Evolutionary conservation across 2,888 invertebrate genomes (phyloP), one percentile per base, ranked within the genome.

Genomic region (Tenthredo livida): DNA sequence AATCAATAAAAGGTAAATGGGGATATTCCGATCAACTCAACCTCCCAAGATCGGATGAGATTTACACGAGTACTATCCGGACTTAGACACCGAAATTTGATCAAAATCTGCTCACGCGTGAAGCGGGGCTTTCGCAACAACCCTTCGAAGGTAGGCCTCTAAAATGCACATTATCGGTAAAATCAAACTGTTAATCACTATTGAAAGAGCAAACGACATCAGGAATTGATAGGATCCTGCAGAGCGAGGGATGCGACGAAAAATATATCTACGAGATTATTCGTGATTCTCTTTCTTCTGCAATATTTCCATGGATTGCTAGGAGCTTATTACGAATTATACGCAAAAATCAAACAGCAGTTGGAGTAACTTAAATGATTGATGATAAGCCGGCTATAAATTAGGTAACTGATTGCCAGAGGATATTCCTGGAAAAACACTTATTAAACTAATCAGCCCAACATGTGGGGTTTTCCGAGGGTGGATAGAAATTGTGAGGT

Each of bases 1-100:
- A 61, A 80, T 61, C 80, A 50, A 50, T 50, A 9, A 21, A 40
- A 61, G 37, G 58, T 80, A 80, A 61, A 80, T 33, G 40, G 80
- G 80, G 58, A 61, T 40, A 50, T 50, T 17, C 50, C 50, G 33
- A 33, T 50, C 29, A 54, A 40, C 33, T 50, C 77, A 25, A 50
- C 54, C 47, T 77, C 17, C 33, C 29, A 73, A 73, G 72, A 73
- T 73, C 10, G 21, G 43, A 73, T 43, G 25, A 73, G 43, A 73
- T 73, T 73, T 40, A 43, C 21, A 15, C 40, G 12, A 73, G n/a
- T 43, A 29, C 40, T 43, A 21, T n/a, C 25, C 10, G 43, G 7
- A 33, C 50, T 33, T 17, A 25, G 47, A 17, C 17, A 21, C 17
- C 29, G 77, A 33, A 29, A 15, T 21, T 25, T 50, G 9, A 33